A percentile compares a stretch with the other conserved stretches of the same genome.
These are phyloP conservation scores for Dreissena rostriformis DNA, from an alignment of 1,140 invertebrate species.

Conservation along the genomic window DNA sequence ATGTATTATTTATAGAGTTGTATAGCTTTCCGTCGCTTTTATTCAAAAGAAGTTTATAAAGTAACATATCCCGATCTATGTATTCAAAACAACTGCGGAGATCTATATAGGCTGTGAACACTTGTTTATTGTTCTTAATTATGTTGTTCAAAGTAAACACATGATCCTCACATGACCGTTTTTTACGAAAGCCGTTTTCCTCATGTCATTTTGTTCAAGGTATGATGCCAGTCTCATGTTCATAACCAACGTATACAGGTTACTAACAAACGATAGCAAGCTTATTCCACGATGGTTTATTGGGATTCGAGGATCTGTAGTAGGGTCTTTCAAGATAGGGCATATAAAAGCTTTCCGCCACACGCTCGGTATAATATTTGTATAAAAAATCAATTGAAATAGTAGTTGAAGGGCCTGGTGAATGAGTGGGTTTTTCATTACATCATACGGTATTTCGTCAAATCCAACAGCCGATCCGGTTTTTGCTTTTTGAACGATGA, in stretches of 20 bases:
- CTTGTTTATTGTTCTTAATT: slow-evolving; percentile 31
- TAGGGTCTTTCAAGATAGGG: slow-evolving; percentile 42
- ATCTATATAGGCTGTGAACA: slow-evolving; percentile 35
- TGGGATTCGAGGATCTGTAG: slow-evolving; percentile 25
- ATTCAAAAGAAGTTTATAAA: slow-evolving; percentile 40
- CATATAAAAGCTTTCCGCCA: no score
- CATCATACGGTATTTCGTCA: no score
- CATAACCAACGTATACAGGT: slow-evolving; percentile 52
- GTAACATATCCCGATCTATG: slow-evolving; percentile 27
- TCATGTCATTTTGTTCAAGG: slow-evolving; percentile 55
- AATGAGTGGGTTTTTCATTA: no score
- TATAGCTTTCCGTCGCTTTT: slow-evolving; percentile 46
- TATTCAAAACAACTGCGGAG: slow-evolving; percentile 26
- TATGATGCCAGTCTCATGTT: slow-evolving; percentile 51
- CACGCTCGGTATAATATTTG: no score
- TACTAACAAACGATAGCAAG: slow-evolving; percentile 35
- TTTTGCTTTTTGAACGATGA: no score
- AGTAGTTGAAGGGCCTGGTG: no score
- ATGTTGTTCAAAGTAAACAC: slow-evolving; percentile 47
- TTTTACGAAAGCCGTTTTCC: slow-evolving; percentile 55
- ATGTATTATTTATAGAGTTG: slow-evolving; percentile 35
- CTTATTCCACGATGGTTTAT: slow-evolving; percentile 50
- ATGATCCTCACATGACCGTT: slow-evolving; percentile 28
- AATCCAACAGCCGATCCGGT: no score
- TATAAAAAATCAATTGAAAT: no score